Percentiles rank a stretch among this genome's conserved stretches.
Conservation (phyloP, 2,888 invertebrate genomes). For the Pseudolycoriella hygida region DNA sequence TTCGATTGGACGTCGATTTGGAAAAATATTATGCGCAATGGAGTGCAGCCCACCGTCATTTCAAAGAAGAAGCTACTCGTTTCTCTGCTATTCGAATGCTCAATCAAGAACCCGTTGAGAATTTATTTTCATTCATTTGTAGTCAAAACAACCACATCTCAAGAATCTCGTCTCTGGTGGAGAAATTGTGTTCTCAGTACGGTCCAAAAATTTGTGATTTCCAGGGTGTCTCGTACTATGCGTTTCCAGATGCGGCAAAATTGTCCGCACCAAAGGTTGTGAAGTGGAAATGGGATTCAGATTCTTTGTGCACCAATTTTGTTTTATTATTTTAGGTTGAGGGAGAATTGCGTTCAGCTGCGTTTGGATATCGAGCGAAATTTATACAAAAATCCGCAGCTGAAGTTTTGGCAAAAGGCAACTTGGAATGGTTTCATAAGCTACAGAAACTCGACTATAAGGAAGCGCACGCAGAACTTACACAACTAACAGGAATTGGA, state of each 20-base stretch:
- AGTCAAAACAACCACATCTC: constrained; percentile 93
- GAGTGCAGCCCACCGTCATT: constrained; percentile 55
- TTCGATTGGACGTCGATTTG: constrained; percentile 57
- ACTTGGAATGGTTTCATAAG: constrained; percentile 50
- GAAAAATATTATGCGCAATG: constrained; percentile 54
- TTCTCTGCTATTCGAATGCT: constrained; percentile 81
- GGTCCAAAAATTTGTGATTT: constrained; percentile 55
- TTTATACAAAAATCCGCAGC: constrained; percentile 63
- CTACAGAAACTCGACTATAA: constrained; percentile 50
- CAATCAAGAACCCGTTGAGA: constrained; percentile 80
- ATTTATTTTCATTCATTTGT: constrained; percentile 89
- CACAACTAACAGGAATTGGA: constrained; percentile 75
- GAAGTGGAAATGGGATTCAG: too few relatives aligned
- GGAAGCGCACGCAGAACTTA: constrained; percentile 53
- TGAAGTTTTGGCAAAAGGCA: constrained; percentile 49
- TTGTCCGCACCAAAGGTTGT: constrained; percentile 32
- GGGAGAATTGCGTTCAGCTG: constrained; percentile 46
- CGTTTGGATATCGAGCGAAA: constrained; percentile 78
- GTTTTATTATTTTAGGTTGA: constrained; percentile 59
- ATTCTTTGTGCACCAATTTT: too few relatives aligned
- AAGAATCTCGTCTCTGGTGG: constrained; percentile 80
- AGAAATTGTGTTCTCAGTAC: constrained; percentile 66
- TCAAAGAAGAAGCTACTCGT: constrained; percentile 44
- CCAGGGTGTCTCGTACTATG: constrained; percentile 45
- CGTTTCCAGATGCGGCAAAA: constrained; percentile 61